phyloP scores from a whole-genome alignment of 2,797 vertebrate genomes.

The Valencia hispanica region DNA sequence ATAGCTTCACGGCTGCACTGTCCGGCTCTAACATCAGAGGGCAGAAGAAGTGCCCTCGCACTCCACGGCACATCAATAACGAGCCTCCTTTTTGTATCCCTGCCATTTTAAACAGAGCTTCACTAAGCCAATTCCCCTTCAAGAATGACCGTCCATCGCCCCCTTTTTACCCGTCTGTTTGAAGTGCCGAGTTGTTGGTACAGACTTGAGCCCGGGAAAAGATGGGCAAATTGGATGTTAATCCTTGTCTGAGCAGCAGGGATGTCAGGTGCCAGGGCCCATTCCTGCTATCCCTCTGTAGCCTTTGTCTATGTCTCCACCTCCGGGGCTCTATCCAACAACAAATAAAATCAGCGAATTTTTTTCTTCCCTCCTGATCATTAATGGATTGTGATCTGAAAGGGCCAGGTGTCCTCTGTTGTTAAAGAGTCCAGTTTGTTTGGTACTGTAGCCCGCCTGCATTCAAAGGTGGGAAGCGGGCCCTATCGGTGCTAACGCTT shows the following conservation, averaged over 20 bases:
- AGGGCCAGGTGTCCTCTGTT: constrained; percentile 80
- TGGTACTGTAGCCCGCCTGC: constrained; percentile 42
- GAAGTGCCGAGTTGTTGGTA: constrained; percentile 80
- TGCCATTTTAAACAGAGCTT: constrained; percentile 75
- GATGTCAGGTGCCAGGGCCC: constrained; percentile 77
- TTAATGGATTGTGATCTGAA: constrained; percentile 73
- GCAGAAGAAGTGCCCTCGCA: constrained; percentile 33
- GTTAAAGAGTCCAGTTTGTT: constrained; percentile 61
- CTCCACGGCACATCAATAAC: constrained; percentile 73
- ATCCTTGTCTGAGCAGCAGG: constrained; percentile 78
- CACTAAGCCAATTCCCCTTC: constrained; percentile 74
- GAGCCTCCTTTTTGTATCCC: constrained; percentile 67
- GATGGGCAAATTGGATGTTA: constrained; percentile 80
- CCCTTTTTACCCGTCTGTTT: constrained; percentile 73
- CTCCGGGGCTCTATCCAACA: constrained; percentile 61
- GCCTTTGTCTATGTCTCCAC: constrained; percentile 70
- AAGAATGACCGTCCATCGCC: constrained; percentile 66
- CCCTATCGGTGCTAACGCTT: constrained; percentile 61
- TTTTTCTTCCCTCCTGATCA: constrained; percentile 47
- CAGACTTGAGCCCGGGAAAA: constrained; percentile 79
- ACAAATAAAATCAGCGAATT: constrained; percentile 64
- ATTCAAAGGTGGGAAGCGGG: constrained; percentile 39
- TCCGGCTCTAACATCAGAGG: constrained; percentile 39
- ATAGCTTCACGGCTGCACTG: background rate
- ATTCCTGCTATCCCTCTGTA: constrained; percentile 78